Percentiles rank a stretch among this genome's conserved stretches.
Conservation (phyloP, 2,888 invertebrate genomes). For the Aethes cnicana region DNA sequence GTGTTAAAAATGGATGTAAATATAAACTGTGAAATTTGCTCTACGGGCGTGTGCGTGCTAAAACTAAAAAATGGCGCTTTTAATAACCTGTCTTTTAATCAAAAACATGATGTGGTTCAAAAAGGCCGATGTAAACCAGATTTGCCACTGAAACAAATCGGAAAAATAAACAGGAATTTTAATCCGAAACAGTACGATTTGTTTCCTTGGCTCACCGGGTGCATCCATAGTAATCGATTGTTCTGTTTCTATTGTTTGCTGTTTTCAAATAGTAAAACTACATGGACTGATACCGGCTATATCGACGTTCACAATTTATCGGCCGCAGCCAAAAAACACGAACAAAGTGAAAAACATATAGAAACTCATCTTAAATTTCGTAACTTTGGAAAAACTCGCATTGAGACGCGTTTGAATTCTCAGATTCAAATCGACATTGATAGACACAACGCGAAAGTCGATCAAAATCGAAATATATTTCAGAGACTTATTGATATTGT, state of each 20-base stretch:
- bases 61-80: neutral
- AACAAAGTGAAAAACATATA: constrained; percentile 16
- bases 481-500: constrained; percentile 21
- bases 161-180: neutral
- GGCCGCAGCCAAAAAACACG: constrained; percentile 22
- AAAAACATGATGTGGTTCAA: neutral
- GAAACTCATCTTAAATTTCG: constrained; percentile 14
- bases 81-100: neutral
- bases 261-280: constrained; percentile 6
- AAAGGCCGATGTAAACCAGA: neutral
- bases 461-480: constrained; percentile 24
- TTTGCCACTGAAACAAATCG: neutral
- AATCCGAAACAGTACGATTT: neutral
- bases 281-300: constrained; percentile 13
- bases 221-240: constrained; percentile 12
- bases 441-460: constrained; percentile 24
- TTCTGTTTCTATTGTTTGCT: constrained; percentile 9
- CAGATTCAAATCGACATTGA: constrained; percentile 18
- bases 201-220: constrained; percentile 2
- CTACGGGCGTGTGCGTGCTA: neutral
- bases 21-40: neutral
- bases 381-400: constrained; percentile 20
- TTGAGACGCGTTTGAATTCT: constrained; percentile 19
- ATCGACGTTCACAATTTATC: constrained; percentile 8
- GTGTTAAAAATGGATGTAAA: no score